Percentiles rank a stretch among this genome's conserved stretches.
phyloP scores from a whole-genome alignment of 2,888 invertebrate species.

The Pammene fasciana region DNA sequence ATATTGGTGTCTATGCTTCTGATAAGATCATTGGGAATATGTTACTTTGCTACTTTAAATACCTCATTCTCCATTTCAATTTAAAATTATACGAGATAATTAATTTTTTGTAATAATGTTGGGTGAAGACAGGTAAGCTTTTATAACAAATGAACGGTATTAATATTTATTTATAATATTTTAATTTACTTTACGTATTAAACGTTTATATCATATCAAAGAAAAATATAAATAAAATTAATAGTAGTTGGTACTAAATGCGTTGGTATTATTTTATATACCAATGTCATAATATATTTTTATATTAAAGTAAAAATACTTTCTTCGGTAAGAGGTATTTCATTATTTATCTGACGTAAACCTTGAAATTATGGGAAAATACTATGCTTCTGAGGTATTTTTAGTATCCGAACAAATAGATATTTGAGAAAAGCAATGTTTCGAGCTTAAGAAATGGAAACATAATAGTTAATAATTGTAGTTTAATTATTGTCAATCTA shows the following conservation, averaged over 20 bases:
- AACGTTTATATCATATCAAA: neutral
- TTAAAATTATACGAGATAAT: too few species aligned
- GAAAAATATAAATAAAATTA: neutral
- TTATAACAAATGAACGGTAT: neutral
- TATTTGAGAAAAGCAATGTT: neutral
- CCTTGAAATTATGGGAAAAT: neutral
- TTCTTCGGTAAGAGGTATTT: neutral
- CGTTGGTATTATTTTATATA: neutral
- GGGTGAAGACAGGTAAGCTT: neutral
- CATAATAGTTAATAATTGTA: neutral
- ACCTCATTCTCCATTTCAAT: too few species aligned
- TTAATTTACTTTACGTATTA: too few species aligned
- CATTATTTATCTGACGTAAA: neutral
- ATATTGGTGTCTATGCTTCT: conserved; percentile 1
- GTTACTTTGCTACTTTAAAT: neutral
- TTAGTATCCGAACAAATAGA: neutral
- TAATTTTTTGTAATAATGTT: neutral
- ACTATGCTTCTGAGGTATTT: neutral
- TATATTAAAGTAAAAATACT: neutral
- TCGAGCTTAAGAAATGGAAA: neutral
- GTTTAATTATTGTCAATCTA: neutral
- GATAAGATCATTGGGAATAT: neutral
- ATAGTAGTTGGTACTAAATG: neutral
- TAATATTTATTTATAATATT: too few species aligned
- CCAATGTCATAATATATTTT: neutral